Evolutionary conservation across 2,888 invertebrate genomes (phyloP), one percentile per base, ranked within the genome.

Genomic region (Hirtodrosophila duncani): DNA sequence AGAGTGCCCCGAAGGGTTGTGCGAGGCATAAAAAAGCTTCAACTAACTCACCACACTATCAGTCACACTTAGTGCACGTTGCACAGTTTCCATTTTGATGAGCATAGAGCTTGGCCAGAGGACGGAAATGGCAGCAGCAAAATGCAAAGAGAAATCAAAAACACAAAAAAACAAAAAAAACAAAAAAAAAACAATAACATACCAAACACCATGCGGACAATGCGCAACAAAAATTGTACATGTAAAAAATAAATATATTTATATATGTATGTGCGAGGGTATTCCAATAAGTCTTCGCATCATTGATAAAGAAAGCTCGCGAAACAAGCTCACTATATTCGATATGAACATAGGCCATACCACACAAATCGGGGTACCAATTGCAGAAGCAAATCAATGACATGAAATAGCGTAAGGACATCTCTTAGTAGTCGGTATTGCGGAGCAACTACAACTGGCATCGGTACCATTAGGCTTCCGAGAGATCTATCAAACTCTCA

Each of bases 71-170:
- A 74, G 58, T 72, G 77, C 72, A 72, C 72, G 77, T 46, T 72
- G 77, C 77, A 74, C 69, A 72, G 72, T 74, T 74, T 72, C 72
- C 72, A 74, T 74, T 74, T 74, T 74, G 72, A 77, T 74, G 72
- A 67, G 77, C 72, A 72, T 62, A 63, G 58, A n/a, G n/a, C n/a
- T 64, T 63, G 60, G 63, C 61, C 31, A 58, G 49, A 67, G 38
- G 51, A 44, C 56, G 49, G 49, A 74, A 64, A 58, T 52, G 61
- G 49, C 46, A 29, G 29, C 8, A 59, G 46, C 56, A 38, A 30
- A 50, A 50, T 34, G 37, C 52, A 20, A 41, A 33, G 33, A 23
- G 39, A 5, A 27, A 29, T 14, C 37, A 48, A 26, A 43, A 11
- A 18, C 16, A 18, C n/a, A 20, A 31, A 36, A 18, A 24, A 27